Conservation (phyloP, 2,797 vertebrate genomes). For the Spinus pinus region DNA sequence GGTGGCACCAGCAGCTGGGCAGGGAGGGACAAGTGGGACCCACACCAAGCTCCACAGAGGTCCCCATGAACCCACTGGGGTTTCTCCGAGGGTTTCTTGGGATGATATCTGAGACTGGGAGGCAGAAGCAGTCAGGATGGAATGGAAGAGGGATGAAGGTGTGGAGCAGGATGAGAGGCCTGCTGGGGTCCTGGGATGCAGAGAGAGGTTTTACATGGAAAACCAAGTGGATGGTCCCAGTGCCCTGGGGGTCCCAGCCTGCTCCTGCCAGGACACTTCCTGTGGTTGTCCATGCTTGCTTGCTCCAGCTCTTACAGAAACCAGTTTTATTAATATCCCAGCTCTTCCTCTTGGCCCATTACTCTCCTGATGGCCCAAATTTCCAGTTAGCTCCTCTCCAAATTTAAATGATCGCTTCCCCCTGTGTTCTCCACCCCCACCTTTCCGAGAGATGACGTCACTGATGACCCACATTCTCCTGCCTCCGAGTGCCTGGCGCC, state of each 20-base stretch:
- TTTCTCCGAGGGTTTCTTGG: neutral
- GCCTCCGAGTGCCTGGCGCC: conserved; percentile 60
- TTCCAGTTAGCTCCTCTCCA: conserved; percentile 68
- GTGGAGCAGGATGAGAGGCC: neutral
- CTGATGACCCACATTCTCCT: conserved; percentile 58
- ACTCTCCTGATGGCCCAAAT: conserved; percentile 49
- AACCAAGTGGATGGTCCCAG: fast-evolving
- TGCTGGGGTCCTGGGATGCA: neutral
- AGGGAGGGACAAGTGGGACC: neutral
- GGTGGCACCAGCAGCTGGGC: fast-evolving
- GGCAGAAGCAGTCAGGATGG: neutral
- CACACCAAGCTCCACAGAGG: fast-evolving
- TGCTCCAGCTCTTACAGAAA: conserved; percentile 51
- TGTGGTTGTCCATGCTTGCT: neutral
- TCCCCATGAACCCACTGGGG: neutral
- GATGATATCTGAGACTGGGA: neutral
- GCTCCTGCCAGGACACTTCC: neutral
- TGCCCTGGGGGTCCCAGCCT: neutral
- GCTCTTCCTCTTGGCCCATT: conserved; percentile 34
- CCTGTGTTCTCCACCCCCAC: neutral
- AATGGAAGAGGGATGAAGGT: neutral
- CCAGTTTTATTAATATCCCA: conserved; percentile 53
- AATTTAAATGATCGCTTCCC: conserved; percentile 46
- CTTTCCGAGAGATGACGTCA: conserved; percentile 59
- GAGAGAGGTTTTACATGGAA: neutral